These are phyloP conservation scores for Torymus tubicola DNA, from an alignment of 2,888 invertebrate genomes.

Conservation along the genomic window DNA sequence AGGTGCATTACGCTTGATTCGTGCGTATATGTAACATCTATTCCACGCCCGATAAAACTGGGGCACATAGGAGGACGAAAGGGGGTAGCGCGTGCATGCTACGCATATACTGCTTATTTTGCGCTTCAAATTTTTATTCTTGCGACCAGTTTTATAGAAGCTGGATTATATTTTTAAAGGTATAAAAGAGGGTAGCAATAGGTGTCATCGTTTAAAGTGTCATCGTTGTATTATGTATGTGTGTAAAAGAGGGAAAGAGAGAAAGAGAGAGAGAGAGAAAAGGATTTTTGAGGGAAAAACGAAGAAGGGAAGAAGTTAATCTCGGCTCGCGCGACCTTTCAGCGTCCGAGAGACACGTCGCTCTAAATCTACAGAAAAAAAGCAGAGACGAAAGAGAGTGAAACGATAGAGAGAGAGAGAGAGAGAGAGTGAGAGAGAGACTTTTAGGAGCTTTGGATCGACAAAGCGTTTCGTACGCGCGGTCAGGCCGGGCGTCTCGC, in stretches of 20 bases:
- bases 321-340: conserved; percentile 10
- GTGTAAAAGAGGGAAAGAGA: not conserved
- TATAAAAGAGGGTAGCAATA: conserved; percentile 6
- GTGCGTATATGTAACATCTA: too few species aligned
- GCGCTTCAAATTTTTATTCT: conserved; percentile 20
- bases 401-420: too few species aligned
- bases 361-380: too few species aligned
- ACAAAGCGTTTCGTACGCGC: conserved; percentile 1
- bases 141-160: not conserved
- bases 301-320: conserved; percentile 21
- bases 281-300: too few species aligned
- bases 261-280: not conserved
- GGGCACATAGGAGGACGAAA: too few species aligned
- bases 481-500: too few species aligned
- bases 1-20: too few species aligned
- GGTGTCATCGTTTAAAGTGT: not conserved
- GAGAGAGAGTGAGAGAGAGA: not conserved
- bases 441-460: conserved; percentile 12
- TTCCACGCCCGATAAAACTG: too few species aligned
- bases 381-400: too few species aligned
- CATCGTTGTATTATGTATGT: too few species aligned
- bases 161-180: conserved; percentile 28
- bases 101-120: not conserved
- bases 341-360: too few species aligned
- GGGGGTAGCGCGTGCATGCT: too few species aligned